Conservation (phyloP, 2,797 vertebrate genomes). For the Peromyscus aztecus region DNA sequence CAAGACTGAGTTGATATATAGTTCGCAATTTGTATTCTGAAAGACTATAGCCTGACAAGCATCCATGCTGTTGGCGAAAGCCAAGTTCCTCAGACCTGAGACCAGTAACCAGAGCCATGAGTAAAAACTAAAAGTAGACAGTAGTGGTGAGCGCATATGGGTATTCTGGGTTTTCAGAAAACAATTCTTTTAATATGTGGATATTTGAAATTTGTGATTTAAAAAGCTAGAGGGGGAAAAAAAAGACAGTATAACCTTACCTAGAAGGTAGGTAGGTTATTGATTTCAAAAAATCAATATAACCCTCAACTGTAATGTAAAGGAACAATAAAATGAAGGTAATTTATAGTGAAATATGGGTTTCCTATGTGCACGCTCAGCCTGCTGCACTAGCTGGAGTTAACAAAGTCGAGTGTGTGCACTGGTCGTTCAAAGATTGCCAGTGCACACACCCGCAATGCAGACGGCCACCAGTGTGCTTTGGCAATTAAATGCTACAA, state of each 20-base stretch:
- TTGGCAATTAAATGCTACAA: neutral
- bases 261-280: slow-evolving; percentile 20
- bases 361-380: neutral
- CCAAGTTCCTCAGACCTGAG: neutral
- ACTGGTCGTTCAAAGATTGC: neutral
- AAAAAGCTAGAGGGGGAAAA: neutral
- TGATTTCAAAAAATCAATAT: slow-evolving; percentile 63
- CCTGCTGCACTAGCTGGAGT: neutral
- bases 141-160: neutral
- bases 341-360: neutral
- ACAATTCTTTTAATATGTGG: slow-evolving; percentile 25
- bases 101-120: neutral
- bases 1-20: neutral
- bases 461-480: neutral
- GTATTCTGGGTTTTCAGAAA: neutral
- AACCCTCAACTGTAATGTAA: slow-evolving; percentile 32
- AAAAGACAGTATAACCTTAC: neutral
- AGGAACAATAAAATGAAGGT: slow-evolving; percentile 40
- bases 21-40: neutral
- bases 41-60: neutral
- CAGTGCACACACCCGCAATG: neutral
- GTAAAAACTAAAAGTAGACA: slow-evolving; percentile 44
- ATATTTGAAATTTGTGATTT: slow-evolving; percentile 61
- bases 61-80: neutral
- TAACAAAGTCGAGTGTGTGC: neutral